phyloP scores from a whole-genome alignment of 2,797 vertebrate genomes.

The Morus bassanus region DNA sequence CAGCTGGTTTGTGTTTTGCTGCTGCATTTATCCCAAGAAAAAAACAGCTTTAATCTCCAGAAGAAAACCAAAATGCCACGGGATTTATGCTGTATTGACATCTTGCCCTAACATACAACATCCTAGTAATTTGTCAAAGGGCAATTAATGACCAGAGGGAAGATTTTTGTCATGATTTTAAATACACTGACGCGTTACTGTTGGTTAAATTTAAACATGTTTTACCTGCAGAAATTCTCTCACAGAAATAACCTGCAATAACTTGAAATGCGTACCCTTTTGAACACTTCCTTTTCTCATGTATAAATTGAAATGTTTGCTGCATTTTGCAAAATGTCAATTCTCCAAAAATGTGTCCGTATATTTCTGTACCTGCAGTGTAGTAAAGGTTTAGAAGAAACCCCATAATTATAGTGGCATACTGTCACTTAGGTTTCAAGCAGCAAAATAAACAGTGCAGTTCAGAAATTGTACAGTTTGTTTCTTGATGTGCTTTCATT shows the following conservation, averaged over 20 bases:
- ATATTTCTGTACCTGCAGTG: slow-evolving; percentile 85
- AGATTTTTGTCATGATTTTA: slow-evolving; percentile 84
- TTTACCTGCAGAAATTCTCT: slow-evolving; percentile 84
- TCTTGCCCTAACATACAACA: slow-evolving; percentile 80
- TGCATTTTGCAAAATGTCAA: slow-evolving; percentile 83
- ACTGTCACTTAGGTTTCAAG: slow-evolving; percentile 85
- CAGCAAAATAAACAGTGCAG: slow-evolving; percentile 86
- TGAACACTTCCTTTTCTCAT: slow-evolving; percentile 84
- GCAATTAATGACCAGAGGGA: slow-evolving; percentile 79
- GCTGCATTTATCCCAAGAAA: slow-evolving; percentile 87
- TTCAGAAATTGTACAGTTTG: slow-evolving; percentile 82
- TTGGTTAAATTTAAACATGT: slow-evolving; percentile 83
- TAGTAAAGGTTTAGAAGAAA: slow-evolving; percentile 82
- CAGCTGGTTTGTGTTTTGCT: slow-evolving; percentile 89
- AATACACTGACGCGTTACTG: slow-evolving; percentile 83
- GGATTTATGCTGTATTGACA: slow-evolving; percentile 84
- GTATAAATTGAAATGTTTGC: slow-evolving; percentile 85
- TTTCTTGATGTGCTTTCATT: slow-evolving; percentile 80
- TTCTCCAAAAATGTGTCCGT: slow-evolving; percentile 81
- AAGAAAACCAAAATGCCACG: slow-evolving; percentile 85
- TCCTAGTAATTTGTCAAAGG: slow-evolving; percentile 79
- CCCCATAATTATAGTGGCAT: slow-evolving; percentile 80
- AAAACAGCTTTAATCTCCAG: slow-evolving; percentile 87
- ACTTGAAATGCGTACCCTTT: slow-evolving; percentile 85
- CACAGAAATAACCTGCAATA: slow-evolving; percentile 85